Evolutionary conservation across 2,113 vertebrate species (phyloP).

Genomic region (Poecilia latipinna): DNA sequence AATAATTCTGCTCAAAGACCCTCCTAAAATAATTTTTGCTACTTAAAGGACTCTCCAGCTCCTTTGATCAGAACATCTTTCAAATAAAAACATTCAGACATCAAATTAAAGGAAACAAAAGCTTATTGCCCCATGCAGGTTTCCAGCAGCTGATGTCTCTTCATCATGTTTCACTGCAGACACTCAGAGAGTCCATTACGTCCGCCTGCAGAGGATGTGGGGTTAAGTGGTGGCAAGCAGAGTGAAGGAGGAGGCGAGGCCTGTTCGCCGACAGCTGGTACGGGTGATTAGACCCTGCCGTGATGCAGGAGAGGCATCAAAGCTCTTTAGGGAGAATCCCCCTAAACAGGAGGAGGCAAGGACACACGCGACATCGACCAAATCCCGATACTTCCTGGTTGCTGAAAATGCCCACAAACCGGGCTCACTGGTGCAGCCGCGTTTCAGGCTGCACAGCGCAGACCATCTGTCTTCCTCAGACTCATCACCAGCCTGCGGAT

Average conservation of each 20-base stretch:
- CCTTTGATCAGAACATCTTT: background rate
- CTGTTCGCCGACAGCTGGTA: slow-evolving; percentile 78
- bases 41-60: background rate
- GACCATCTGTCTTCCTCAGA: slow-evolving; percentile 61
- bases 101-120: background rate
- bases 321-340: slow-evolving; percentile 77
- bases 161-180: slow-evolving; percentile 42
- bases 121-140: background rate
- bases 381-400: slow-evolving; percentile 55
- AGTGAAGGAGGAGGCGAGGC: slow-evolving; percentile 46
- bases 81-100: background rate
- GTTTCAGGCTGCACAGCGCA: slow-evolving; percentile 23
- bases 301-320: slow-evolving; percentile 63
- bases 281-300: slow-evolving; percentile 69
- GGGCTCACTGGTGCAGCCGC: slow-evolving; percentile 29
- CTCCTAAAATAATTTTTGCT: background rate
- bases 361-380: slow-evolving; percentile 24
- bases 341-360: slow-evolving; percentile 46
- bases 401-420: slow-evolving; percentile 40
- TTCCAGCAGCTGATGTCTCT: slow-evolving; percentile 13
- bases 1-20: too few species aligned
- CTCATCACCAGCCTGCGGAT: slow-evolving; percentile 51
- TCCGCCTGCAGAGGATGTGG: slow-evolving; percentile 48
- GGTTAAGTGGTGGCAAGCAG: slow-evolving; percentile 66
- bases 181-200: slow-evolving; percentile 49